Percentiles rank a stretch among this genome's conserved stretches.
Evolutionary conservation across 2,797 vertebrate genomes (phyloP).

Genomic region (Synanceia verrucosa): DNA sequence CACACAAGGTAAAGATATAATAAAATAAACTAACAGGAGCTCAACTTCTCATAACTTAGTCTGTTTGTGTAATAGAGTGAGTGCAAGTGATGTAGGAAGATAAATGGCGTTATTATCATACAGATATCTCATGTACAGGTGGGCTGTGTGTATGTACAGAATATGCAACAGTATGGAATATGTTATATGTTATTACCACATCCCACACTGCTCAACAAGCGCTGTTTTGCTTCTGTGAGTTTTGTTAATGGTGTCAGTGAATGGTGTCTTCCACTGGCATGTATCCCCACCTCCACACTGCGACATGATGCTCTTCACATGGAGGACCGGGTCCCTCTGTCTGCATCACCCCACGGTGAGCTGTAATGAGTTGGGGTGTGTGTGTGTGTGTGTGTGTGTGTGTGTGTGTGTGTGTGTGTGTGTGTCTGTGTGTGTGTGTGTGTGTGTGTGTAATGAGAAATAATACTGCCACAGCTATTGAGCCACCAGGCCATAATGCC

Average conservation of each 20-base stretch:
- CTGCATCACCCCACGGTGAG: slow-evolving; percentile 70
- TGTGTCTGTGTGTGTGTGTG: slow-evolving; percentile 46
- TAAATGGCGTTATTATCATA: too few relatives aligned
- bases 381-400: slow-evolving; percentile 42
- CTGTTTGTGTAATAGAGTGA: too few relatives aligned
- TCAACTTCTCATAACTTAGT: too few relatives aligned
- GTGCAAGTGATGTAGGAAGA: too few relatives aligned
- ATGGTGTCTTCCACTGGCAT: slow-evolving; percentile 16
- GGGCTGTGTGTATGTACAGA: too few relatives aligned
- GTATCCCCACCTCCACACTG: slow-evolving; percentile 46
- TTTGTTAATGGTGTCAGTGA: slow-evolving; percentile 61
- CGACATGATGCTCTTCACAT: slow-evolving; percentile 33
- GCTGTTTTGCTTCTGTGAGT: slow-evolving; percentile 42
- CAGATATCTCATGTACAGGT: too few relatives aligned
- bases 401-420: slow-evolving; percentile 40
- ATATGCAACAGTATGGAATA: too few relatives aligned
- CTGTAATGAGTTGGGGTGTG: slow-evolving; percentile 65
- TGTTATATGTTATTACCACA: too few relatives aligned
- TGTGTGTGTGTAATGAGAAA: slow-evolving; percentile 56
- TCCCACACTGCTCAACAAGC: slow-evolving; percentile 42
- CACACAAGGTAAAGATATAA: too few relatives aligned
- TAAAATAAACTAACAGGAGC: too few relatives aligned
- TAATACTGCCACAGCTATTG: slow-evolving; percentile 56
- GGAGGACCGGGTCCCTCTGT: slow-evolving; percentile 43
- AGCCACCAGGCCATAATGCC: slow-evolving; percentile 54